Base-by-base conservation (phyloP, 2,888 invertebrate species). In the Polydrusus tereticollis region DNA sequence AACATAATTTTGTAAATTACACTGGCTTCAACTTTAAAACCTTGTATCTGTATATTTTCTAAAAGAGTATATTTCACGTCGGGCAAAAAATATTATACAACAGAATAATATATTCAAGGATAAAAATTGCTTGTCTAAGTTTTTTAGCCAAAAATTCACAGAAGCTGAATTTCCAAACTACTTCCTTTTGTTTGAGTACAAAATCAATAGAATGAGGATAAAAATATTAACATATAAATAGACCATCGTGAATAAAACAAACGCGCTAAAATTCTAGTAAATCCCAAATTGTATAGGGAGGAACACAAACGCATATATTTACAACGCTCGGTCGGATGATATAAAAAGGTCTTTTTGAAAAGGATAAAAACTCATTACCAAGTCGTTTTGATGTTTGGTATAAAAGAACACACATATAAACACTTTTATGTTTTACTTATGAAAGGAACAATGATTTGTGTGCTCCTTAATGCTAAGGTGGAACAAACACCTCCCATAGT, bases 211-310 rank as follows among this genome's bases (percentile, higher is more conserved):
- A 70, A 69, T 45, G 58, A 57, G 67, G 52, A 73, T 73, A 73
- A 73, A 73, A 73, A 73, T 76, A 76, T 76, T 77, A 77, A 74
- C 77, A 78, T 77, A 78, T 75, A 78, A 75, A 72, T 72, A 77
- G 70, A 60, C 50, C 41, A 60, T 69, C 68, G 63, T 66, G 73
- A 70, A 70, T 66, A 73, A 66, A 73, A 70, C 67, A 70, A 73
- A 73, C 69, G 71, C 68, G 71, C 68, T 69, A 69, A 67, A 67
- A 63, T 52, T 71, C 70, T 65, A 62, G 55, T 69, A 73, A 73
- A 73, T 73, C 73, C 73, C 55, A 65, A 64, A 52, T 60, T 65
- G 60, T 66, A 33, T 43, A 47, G 23, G 64, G 64, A 64, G 52
- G 62, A 70, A 70, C 64, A 62, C 52, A 65, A 71, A 71, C 71